These are phyloP conservation scores for Thalassoma bifasciatum DNA, from an alignment of 2,113 vertebrate genomes.

Conservation along the genomic window DNA sequence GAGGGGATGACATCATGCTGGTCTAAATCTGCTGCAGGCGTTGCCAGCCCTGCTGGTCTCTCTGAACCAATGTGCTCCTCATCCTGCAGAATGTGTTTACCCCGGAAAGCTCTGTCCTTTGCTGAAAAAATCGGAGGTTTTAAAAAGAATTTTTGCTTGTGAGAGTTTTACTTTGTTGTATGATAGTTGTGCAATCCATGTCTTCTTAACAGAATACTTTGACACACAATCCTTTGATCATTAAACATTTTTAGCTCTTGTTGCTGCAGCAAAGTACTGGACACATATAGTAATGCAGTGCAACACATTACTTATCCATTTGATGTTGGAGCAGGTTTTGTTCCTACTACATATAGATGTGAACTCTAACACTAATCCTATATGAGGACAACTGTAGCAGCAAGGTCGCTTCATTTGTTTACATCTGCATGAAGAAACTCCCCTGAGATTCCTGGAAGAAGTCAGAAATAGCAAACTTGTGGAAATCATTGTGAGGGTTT, in stretches of 20 bases:
- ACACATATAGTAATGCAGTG: conserved; percentile 20
- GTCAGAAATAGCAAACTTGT: conserved; percentile 68
- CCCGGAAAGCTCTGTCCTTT: background rate
- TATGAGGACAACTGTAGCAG: conserved; percentile 1
- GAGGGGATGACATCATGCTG: conserved; percentile 66
- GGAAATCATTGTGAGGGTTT: conserved; percentile 22
- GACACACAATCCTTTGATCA: conserved; percentile 36
- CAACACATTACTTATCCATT: conserved; percentile 8
- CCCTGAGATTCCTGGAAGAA: conserved; percentile 51
- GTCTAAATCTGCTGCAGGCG: conserved; percentile 70
- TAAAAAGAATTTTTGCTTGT: no score
- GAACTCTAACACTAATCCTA: conserved; percentile 18
- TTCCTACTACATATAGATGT: conserved; percentile 36
- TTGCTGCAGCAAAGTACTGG: conserved; percentile 40
- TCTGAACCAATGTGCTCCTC: conserved; percentile 13
- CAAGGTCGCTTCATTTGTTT: conserved; percentile 58
- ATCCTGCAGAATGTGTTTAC: conserved; percentile 46
- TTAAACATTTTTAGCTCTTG: conserved; percentile 53
- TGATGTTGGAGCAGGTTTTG: conserved; percentile 25
- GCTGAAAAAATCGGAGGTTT: no score
- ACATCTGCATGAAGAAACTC: conserved; percentile 39
- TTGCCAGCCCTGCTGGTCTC: conserved; percentile 21
- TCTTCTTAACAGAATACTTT: background rate
- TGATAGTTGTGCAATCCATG: conserved; percentile 1
- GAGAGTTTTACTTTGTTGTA: background rate